Conservation (phyloP, 2,888 invertebrate genomes). For the Papilio protenor region DNA sequence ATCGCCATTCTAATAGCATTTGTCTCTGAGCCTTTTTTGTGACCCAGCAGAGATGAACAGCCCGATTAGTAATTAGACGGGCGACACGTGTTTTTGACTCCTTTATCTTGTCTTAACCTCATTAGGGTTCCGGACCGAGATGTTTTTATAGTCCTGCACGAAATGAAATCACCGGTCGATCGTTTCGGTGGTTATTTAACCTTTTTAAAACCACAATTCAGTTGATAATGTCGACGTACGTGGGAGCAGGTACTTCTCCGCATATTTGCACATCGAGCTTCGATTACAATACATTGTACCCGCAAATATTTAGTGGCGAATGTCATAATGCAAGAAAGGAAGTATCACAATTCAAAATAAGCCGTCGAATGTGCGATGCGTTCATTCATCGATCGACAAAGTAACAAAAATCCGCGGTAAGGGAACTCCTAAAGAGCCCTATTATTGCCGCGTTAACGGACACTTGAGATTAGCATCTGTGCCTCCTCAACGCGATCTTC, state of each 20-base stretch:
- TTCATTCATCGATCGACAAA: conserved; percentile 64
- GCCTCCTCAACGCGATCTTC: conserved; percentile 73
- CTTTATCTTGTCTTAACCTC: conserved; percentile 75
- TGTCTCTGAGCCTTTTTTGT: conserved; percentile 75
- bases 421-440: conserved; percentile 72
- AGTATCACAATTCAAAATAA: conserved; percentile 70
- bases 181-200: conserved; percentile 46
- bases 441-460: conserved; percentile 82
- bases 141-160: conserved; percentile 64
- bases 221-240: conserved; percentile 19
- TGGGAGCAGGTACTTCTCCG: conserved; percentile 42
- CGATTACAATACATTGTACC: conserved; percentile 37
- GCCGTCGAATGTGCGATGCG: conserved; percentile 63
- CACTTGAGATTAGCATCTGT: conserved; percentile 85
- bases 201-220: conserved; percentile 41
- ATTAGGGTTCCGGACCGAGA: conserved; percentile 62
- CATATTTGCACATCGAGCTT: conserved; percentile 35
- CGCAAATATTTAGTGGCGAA: conserved; percentile 41
- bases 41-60: conserved; percentile 69
- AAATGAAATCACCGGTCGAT: conserved; percentile 50
- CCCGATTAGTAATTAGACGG: conserved; percentile 82
- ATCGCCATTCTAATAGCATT: conserved; percentile 72
- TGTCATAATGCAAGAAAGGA: conserved; percentile 59
- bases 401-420: conserved; percentile 70
- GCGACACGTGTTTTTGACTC: conserved; percentile 78